Conservation (phyloP, 53 echinoderm and acorn worm species). For the Pentamera pediparva region DNA sequence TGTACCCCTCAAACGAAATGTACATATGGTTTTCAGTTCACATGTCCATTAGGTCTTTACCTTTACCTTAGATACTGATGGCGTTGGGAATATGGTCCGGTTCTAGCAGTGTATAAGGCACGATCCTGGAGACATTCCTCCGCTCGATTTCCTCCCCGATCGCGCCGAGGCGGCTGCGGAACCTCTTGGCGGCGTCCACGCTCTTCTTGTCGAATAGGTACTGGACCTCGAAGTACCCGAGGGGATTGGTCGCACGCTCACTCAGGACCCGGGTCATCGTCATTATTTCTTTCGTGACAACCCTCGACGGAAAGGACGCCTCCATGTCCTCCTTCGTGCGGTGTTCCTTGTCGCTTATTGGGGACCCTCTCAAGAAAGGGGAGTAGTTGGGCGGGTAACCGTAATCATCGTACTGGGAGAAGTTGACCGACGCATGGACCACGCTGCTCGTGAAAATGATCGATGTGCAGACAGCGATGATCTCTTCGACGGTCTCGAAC, state of each 20-base stretch:
- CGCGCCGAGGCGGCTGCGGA: conserved; percentile 23
- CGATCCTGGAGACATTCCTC: conserved; percentile 3
- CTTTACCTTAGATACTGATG: conserved; percentile 59
- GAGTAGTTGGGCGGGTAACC: conserved; percentile 66
- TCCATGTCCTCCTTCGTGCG: conserved; percentile 43
- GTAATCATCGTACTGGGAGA: conserved; percentile 65
- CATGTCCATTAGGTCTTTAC: too few relatives aligned
- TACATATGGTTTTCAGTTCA: too few relatives aligned
- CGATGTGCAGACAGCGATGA: conserved; percentile 35
- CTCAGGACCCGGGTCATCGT: conserved; percentile 71
- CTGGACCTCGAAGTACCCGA: conserved; percentile 80
- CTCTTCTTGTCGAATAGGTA: conserved; percentile 62
- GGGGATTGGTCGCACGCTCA: conserved; percentile 68
- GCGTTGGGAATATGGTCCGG: conserved; percentile 58
- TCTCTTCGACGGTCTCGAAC: conserved; percentile 37
- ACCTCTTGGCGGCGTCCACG: conserved; percentile 45
- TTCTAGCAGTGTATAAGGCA: conserved; percentile 32
- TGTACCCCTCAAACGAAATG: too few relatives aligned
- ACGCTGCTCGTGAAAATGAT: conserved; percentile 63
- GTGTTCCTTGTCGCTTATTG: conserved; percentile 45
- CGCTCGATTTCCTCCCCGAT: conserved; percentile 34
- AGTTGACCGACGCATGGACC: conserved; percentile 57
- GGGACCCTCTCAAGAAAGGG: conserved; percentile 36
- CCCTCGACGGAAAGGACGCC: conserved; percentile 46
- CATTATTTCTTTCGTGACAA: conserved; percentile 60